phyloP scores from a whole-genome alignment of 1,140 invertebrate species.

The Nasonia longicornis region DNA sequence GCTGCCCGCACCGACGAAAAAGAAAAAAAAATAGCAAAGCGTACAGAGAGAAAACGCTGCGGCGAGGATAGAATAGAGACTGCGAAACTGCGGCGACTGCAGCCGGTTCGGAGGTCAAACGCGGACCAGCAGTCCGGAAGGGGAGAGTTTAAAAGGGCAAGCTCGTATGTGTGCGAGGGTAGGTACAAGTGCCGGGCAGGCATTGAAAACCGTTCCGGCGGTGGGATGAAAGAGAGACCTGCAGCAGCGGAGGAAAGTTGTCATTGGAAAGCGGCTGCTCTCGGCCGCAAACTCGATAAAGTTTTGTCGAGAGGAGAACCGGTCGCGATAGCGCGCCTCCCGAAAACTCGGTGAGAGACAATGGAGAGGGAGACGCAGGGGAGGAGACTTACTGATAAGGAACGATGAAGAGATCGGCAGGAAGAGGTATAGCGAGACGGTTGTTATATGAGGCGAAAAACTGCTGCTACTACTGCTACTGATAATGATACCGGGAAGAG shows the following conservation, averaged over 20 bases:
- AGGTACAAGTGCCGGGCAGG: not conserved
- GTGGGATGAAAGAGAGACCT: conserved; percentile 19
- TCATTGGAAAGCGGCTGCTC: conserved; percentile 30
- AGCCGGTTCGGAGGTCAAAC: conserved; percentile 7
- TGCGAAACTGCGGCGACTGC: not conserved
- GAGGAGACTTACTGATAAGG: not conserved
- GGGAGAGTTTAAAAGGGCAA: conserved; percentile 36
- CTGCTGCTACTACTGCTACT: not conserved
- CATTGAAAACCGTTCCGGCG: conserved; percentile 5
- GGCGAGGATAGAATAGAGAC: conserved; percentile 10
- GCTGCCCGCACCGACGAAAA: not conserved
- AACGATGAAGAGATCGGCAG: not conserved
- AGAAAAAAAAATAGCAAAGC: not conserved
- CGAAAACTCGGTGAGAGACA: conserved; percentile 1
- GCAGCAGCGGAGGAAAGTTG: conserved; percentile 25
- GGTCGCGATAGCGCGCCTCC: conserved; percentile 4
- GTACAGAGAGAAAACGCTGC: not conserved
- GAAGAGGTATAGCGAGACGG: not conserved
- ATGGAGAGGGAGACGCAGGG: not conserved
- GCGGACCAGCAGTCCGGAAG: not conserved
- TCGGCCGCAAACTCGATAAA: conserved; percentile 42
- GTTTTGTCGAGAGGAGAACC: conserved; percentile 24
- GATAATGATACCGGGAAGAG: not conserved
- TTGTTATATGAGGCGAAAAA: not conserved
- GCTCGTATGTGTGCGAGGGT: not conserved